phyloP scores from a whole-genome alignment of 2,113 vertebrate genomes.

The Carettochelys insculpta region DNA sequence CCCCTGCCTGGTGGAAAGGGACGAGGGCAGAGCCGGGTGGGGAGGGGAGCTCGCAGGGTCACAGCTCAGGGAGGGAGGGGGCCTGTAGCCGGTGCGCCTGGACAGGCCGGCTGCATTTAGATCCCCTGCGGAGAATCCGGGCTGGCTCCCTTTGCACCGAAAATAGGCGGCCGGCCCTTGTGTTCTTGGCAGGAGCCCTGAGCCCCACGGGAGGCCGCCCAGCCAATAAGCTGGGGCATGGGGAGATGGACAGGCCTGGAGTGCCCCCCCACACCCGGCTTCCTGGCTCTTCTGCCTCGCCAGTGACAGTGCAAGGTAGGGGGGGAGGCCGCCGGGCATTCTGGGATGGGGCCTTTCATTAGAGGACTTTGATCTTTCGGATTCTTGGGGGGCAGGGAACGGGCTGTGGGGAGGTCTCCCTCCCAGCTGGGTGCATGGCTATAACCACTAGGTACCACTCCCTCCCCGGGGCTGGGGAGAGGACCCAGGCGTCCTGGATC shows the following conservation, averaged over 20 bases:
- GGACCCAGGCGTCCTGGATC: too few relatives aligned
- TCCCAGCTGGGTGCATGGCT: neutral
- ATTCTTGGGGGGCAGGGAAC: neutral
- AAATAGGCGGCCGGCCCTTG: neutral
- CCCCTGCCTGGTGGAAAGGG: neutral
- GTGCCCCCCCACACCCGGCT: neutral
- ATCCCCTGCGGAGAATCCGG: neutral
- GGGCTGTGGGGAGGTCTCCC: neutral
- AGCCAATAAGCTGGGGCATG: neutral
- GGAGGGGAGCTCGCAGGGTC: neutral
- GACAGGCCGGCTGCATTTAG: neutral
- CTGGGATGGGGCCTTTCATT: neutral
- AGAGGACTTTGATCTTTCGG: neutral
- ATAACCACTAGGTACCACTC: neutral
- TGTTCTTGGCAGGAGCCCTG: neutral
- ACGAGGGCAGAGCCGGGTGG: neutral
- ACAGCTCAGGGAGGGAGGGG: too few relatives aligned
- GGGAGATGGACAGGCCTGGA: neutral
- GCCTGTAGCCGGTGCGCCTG: neutral
- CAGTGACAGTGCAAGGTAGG: neutral
- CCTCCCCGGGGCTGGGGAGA: too few relatives aligned
- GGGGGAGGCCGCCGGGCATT: neutral
- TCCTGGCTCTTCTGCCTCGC: too few relatives aligned
- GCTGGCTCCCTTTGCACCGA: neutral
- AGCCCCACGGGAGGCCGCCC: neutral